phyloP scores from a whole-genome alignment of 2,113 vertebrate species.

The Mellivora capensis region DNA sequence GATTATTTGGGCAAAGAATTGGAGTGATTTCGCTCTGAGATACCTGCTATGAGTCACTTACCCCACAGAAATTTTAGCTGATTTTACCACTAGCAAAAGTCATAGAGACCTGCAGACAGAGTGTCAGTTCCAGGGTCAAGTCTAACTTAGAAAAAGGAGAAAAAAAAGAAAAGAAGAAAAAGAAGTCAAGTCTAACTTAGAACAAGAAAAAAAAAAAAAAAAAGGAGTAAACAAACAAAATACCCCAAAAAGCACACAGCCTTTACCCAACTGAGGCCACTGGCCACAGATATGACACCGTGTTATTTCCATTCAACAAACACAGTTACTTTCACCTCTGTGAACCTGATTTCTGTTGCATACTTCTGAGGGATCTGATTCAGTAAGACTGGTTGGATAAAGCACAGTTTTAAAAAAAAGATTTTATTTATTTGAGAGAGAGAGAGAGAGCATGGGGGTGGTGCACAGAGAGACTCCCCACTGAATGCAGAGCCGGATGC shows the following conservation, averaged over 20 bases:
- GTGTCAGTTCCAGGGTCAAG: neutral
- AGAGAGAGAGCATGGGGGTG: neutral
- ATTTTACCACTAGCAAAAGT: neutral
- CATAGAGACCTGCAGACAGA: neutral
- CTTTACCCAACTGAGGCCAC: neutral
- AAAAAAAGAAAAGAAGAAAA: neutral
- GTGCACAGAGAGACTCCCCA: neutral
- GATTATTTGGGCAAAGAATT: neutral
- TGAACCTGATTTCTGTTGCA: neutral
- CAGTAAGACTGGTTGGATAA: neutral
- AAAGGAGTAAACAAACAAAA: neutral
- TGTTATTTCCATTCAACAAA: neutral
- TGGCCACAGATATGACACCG: neutral
- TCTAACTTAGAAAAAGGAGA: neutral
- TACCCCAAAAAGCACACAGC: neutral
- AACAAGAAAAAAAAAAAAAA: neutral
- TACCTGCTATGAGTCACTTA: neutral
- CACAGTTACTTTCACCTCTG: neutral
- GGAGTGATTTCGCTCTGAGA: neutral
- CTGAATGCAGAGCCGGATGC: accelerated
- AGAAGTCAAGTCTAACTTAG: neutral
- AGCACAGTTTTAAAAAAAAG: neutral
- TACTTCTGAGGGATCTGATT: neutral
- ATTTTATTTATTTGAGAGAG: neutral
- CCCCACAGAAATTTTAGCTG: neutral